A percentile compares a stretch with the other conserved stretches of the same genome.
Evolutionary conservation across 2,797 vertebrate genomes (phyloP).

Genomic region (Bovichtus diacanthus): DNA sequence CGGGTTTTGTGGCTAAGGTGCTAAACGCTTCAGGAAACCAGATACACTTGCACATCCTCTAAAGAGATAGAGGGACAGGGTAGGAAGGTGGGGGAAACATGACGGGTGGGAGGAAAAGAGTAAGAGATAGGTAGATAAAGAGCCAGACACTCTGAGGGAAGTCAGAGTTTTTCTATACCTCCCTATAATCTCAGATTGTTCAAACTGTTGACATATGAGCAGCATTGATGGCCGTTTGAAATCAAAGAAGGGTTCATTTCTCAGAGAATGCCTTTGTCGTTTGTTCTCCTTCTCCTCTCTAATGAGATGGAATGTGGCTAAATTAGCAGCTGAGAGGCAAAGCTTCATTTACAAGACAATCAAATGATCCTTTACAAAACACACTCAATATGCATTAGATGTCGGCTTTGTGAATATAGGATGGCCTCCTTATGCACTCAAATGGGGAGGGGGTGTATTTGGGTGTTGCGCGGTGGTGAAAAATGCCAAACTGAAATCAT

Average conservation of each 20-base stretch:
- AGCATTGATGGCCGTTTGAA: constrained; percentile 30
- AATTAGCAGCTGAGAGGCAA: constrained; percentile 82
- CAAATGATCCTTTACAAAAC: constrained; percentile 85
- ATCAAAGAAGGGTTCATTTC: constrained; percentile 63
- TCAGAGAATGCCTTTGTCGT: constrained; percentile 59
- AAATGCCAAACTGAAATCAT: constrained; percentile 84
- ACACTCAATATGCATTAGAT: constrained; percentile 83
- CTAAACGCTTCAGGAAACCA: constrained; percentile 88
- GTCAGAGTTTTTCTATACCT: constrained; percentile 2
- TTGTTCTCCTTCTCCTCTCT: constrained; percentile 68
- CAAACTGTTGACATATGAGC: constrained; percentile 23
- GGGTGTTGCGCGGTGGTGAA: constrained; percentile 72
- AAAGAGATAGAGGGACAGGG: constrained; percentile 68
- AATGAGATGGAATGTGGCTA: constrained; percentile 80
- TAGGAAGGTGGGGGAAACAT: constrained; percentile 30
- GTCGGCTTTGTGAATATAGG: constrained; percentile 78
- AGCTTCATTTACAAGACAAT: constrained; percentile 81
- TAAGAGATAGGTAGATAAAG: constrained; percentile 24
- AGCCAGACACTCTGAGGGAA: constrained; percentile 17
- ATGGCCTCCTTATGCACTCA: constrained; percentile 74
- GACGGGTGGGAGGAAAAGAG: constrained; percentile 30
- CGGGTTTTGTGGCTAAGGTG: constrained; percentile 86
- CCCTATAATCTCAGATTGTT: constrained; percentile 44
- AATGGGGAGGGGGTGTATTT: constrained; percentile 72
- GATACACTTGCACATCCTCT: constrained; percentile 83